Conservation (phyloP, 2,888 invertebrate genomes). For the Eremobia ochroleuca region DNA sequence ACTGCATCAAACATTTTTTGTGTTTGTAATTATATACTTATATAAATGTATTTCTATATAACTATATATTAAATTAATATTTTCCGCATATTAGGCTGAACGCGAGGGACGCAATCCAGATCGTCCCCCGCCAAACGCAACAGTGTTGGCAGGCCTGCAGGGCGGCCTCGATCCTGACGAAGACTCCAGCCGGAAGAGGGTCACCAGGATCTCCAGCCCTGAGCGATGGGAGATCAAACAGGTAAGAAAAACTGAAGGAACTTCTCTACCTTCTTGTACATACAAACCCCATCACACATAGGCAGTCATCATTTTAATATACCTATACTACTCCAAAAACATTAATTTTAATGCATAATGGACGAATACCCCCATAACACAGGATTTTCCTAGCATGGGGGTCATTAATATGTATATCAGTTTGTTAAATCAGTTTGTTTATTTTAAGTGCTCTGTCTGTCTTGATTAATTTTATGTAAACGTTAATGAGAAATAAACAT, state of each 20-base stretch:
- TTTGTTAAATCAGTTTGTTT: no score
- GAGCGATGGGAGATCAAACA: constrained; percentile 99
- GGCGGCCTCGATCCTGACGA: constrained; percentile 94
- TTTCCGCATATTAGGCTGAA: constrained; percentile 86
- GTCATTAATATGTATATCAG: no score
- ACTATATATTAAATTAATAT: neutral
- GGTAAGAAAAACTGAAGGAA: constrained; percentile 76
- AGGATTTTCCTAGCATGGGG: no score
- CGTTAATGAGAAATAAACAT: no score
- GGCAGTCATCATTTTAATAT: no score
- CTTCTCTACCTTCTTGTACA: neutral
- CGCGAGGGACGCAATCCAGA: constrained; percentile 97
- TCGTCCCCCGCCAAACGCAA: constrained; percentile 93
- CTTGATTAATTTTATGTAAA: no score
- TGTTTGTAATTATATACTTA: neutral
- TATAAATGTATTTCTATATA: neutral
- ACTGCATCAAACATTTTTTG: neutral
- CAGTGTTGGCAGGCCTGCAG: constrained; percentile 89
- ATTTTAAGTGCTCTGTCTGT: no score
- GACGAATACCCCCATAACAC: no score
- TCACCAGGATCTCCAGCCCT: constrained; percentile 98
- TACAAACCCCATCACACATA: no score
- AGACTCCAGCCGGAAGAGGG: constrained; percentile 95
- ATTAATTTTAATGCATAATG: no score
- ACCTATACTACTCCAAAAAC: no score